Evolutionary conservation across 2,113 vertebrate species (phyloP).

Genomic region (Sinocyclocheilus anophthalmus): DNA sequence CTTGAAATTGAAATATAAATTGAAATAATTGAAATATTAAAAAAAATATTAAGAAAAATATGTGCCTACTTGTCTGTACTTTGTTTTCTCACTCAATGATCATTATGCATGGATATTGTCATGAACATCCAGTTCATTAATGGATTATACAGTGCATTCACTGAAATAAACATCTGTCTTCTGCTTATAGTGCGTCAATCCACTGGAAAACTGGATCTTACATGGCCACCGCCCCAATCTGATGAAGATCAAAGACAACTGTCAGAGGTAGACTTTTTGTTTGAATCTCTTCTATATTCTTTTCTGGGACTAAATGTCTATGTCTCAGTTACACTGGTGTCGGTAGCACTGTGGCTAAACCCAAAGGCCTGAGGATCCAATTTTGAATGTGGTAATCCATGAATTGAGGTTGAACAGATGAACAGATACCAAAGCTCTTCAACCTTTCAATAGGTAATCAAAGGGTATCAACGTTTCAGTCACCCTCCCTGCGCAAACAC

Average conservation of each 20-base stretch:
- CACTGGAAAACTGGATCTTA: conserved; percentile 73
- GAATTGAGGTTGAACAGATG: neutral
- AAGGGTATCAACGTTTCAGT: conserved; percentile 13
- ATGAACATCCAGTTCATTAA: neutral
- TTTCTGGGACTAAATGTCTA: neutral
- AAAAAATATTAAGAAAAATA: neutral
- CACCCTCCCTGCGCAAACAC: conserved; percentile 19
- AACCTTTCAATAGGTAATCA: neutral
- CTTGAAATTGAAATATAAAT: neutral
- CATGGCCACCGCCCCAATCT: conserved; percentile 76
- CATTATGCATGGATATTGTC: neutral
- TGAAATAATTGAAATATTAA: too few species aligned
- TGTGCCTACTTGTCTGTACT: neutral
- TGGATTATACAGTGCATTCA: neutral
- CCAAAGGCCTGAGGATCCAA: neutral
- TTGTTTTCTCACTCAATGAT: neutral
- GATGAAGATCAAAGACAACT: conserved; percentile 46
- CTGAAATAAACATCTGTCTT: neutral
- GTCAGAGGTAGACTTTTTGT: conserved; percentile 63
- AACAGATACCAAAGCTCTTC: neutral
- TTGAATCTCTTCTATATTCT: neutral
- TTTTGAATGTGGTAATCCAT: neutral
- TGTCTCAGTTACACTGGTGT: neutral
- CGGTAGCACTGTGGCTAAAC: neutral
- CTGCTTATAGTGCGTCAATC: conserved; percentile 72